Conservation (phyloP, 2,113 vertebrate genomes). For the Corythornis madagascariensis region DNA sequence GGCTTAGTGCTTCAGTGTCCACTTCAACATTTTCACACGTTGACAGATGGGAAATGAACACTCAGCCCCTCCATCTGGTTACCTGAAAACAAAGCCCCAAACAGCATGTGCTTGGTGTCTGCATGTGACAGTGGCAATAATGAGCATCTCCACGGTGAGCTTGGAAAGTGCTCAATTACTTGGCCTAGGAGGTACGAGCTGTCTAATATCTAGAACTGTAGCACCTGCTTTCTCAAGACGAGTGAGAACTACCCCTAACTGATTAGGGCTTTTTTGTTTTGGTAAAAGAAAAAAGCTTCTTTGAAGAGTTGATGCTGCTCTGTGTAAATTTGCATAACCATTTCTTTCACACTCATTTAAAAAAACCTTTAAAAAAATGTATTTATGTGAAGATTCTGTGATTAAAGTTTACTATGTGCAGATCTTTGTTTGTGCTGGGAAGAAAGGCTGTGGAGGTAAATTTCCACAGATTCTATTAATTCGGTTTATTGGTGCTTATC, state of each 20-base stretch:
- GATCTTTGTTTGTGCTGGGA: not conserved
- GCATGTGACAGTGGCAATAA: not conserved
- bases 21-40: not conserved
- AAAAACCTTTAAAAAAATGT: too few relatives aligned
- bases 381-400: not conserved
- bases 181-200: not conserved
- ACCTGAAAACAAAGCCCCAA: not conserved
- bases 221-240: not conserved
- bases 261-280: not conserved
- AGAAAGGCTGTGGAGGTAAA: not conserved
- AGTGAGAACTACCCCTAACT: not conserved
- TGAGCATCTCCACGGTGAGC: not conserved
- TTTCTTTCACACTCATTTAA: not conserved
- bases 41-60: not conserved
- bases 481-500: conserved; percentile 14
- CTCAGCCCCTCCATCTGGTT: not conserved
- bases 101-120: not conserved
- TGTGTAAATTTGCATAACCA: not conserved
- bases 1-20: not conserved
- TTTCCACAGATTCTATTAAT: conserved; percentile 15
- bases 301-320: not conserved
- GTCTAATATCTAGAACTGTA: not conserved
- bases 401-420: not conserved
- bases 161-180: not conserved
- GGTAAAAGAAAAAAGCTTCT: not conserved